Base-by-base conservation (phyloP, 1,140 invertebrate genomes). In the Ceratosolen fusciceps region DNA sequence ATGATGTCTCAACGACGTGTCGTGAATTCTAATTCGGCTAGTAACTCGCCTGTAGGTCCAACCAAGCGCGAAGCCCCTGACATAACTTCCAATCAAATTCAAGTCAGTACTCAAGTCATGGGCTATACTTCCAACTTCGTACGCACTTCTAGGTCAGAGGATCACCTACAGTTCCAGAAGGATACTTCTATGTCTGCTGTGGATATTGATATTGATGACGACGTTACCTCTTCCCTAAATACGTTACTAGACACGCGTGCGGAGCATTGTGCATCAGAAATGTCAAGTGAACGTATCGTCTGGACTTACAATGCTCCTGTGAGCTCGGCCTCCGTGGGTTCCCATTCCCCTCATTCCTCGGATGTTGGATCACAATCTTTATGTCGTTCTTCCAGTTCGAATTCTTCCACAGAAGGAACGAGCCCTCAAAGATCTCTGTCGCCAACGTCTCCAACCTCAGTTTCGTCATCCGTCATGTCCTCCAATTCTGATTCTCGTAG, bases 261-360 rank as follows among this genome's bases (percentile, higher is more conserved):
- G 24, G 95, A 95, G 86, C 92, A 92, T 54, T 92, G 93, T 49
- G 92, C 92, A 80, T 84, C 91, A 84, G 91, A 90, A 82, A 71
- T 88, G 47, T 87, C 89, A 37, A 90, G 90, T 83, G 92, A 94
- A 85, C 93, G 95, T 80, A 96, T 96, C 82, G 95, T 96, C 19
- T 96, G 96, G 96, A 96, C 95, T n/a, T 96, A 96, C 91, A 97
- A 97, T 90, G 95, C 95, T 34, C 95, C 96, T 19, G 92, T 95
- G 7, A 89, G 88, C 80, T 72, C 68, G 29, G 68, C 70, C 2
- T 58, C 77, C 21, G 39, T 26, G 58, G 73, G n/a, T 7, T 29
- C 58, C 16, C 19, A 37, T 19, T 60, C 31, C 43, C 29, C 73
- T 39, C 26, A 16, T 24, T 39, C 54, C 19, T 91, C 90, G 75